Conservation (phyloP, 2,797 vertebrate genomes). For the Brotula barbata region DNA sequence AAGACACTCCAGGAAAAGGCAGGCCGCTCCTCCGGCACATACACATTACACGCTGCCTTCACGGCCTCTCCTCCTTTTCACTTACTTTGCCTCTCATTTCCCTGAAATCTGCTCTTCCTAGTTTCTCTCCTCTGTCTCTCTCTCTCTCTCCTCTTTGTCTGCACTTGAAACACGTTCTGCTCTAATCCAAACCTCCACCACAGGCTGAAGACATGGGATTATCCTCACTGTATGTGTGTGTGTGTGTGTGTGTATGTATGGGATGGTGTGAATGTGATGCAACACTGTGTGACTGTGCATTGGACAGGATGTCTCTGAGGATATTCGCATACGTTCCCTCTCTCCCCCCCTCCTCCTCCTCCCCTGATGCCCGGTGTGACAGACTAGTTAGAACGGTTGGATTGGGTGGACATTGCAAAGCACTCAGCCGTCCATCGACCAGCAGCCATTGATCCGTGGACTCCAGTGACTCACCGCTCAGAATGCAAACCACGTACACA, state of each 20-base stretch:
- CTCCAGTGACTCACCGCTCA: slow-evolving; percentile 69
- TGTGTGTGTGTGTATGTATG: slow-evolving; percentile 1
- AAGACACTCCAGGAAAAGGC: slow-evolving; percentile 60
- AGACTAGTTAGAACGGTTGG: slow-evolving; percentile 51
- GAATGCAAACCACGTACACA: slow-evolving; percentile 60
- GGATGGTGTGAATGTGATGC: background rate
- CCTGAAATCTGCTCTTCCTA: slow-evolving; percentile 62
- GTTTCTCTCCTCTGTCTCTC: slow-evolving; percentile 49
- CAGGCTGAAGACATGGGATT: slow-evolving; percentile 59
- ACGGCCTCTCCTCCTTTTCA: slow-evolving; percentile 51
- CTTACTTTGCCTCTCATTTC: slow-evolving; percentile 49
- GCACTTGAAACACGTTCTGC: slow-evolving; percentile 50
- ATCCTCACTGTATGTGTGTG: slow-evolving; percentile 29
- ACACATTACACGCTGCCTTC: slow-evolving; percentile 44
- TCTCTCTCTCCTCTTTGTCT: slow-evolving; percentile 58
- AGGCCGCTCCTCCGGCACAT: slow-evolving; percentile 48
- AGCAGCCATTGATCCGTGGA: slow-evolving; percentile 70
- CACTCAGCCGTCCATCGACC: slow-evolving; percentile 73
- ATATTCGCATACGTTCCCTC: slow-evolving; percentile 61
- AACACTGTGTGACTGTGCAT: slow-evolving; percentile 44
- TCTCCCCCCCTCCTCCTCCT: slow-evolving; percentile 62
- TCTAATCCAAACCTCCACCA: slow-evolving; percentile 57
- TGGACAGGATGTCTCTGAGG: slow-evolving; percentile 14
- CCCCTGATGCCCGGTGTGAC: too few relatives aligned
- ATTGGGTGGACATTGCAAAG: slow-evolving; percentile 67